phyloP scores from a whole-genome alignment of 2,113 vertebrate species.

The Tetrax tetrax region DNA sequence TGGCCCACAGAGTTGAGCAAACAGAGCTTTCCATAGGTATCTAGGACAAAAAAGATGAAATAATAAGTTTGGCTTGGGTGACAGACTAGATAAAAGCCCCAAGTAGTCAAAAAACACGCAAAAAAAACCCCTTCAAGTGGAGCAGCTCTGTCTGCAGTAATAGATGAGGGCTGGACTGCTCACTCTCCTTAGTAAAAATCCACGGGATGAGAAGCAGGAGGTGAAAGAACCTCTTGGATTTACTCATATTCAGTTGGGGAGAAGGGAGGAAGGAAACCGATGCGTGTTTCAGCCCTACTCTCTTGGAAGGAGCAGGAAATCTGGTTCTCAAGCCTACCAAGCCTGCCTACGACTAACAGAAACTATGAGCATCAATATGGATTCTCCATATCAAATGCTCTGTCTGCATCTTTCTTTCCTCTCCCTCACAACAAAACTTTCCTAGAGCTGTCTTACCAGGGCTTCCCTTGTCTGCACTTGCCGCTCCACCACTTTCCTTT shows the following conservation, averaged over 20 bases:
- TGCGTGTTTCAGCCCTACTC: neutral
- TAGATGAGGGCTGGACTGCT: neutral
- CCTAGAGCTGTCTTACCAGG: neutral
- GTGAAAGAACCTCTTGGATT: neutral
- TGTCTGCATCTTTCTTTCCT: neutral
- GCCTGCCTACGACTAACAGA: neutral
- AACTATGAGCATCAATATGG: neutral
- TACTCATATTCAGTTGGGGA: neutral
- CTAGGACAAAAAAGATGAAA: conserved; percentile 64
- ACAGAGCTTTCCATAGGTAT: conserved; percentile 91
- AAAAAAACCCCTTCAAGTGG: neutral
- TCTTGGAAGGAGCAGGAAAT: neutral
- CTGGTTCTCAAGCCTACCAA: neutral
- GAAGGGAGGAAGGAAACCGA: neutral
- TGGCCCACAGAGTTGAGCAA: conserved; percentile 92
- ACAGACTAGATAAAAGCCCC: neutral
- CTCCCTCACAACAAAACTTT: neutral
- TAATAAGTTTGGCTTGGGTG: neutral
- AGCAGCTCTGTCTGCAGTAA: neutral
- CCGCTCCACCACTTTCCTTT: neutral
- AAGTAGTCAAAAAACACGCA: neutral
- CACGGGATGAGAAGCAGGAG: neutral
- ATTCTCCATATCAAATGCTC: neutral
- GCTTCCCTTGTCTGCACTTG: neutral
- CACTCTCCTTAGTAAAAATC: neutral